Evolutionary conservation across 2,113 vertebrate species (phyloP), one percentile per base, ranked within the genome.

Genomic region (Lagopus muta): DNA sequence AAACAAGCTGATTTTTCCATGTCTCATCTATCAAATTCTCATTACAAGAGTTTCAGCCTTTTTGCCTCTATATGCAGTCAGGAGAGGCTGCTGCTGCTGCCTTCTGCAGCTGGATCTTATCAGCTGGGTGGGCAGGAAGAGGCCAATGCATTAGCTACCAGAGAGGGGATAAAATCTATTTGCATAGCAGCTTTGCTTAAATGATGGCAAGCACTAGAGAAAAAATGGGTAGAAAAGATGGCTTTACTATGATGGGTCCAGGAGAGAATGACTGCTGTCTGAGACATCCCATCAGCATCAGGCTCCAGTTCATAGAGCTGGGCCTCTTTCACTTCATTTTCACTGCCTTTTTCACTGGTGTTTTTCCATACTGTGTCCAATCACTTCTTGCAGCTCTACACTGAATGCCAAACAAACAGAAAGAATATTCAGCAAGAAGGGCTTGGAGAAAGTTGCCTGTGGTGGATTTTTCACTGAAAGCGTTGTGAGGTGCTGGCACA

Each of bases 21-120:
- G 50, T 65, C 48, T 83, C 73, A 92, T 87, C 86, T 88, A 88
- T 90, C 88, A 79, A 61, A 86, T 86, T 70, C 92, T 77, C 91
- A 94, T 94, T 94, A 93, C 30, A n/a, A 42, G 65, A 74, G 42
- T 60, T 77, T 86, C 89, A 80, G 69, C 60, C 61, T 91, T 65
- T 83, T 69, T 0, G 1, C 60, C 67, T 70, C 58, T 30, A 3
- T 43, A 6, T 48, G 78, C 27, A 88, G 85, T 76, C 91, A 60
- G 77, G 58, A 95, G 82, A 75, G 60, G 82, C 17, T 77, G 79
- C 60, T 80, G 62, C 73, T 50, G 74, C 85, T 77, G 85, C 93
- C 82, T 82, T 90, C 75, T 82, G 83, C 43, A 83, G 72, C 52
- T 72, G 76, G 79, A 78, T 94, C 61, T 93, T 72, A 74, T 48